Conservation (phyloP, 92 coral and sea anemone genomes). For the Desmophyllum pertusum region DNA sequence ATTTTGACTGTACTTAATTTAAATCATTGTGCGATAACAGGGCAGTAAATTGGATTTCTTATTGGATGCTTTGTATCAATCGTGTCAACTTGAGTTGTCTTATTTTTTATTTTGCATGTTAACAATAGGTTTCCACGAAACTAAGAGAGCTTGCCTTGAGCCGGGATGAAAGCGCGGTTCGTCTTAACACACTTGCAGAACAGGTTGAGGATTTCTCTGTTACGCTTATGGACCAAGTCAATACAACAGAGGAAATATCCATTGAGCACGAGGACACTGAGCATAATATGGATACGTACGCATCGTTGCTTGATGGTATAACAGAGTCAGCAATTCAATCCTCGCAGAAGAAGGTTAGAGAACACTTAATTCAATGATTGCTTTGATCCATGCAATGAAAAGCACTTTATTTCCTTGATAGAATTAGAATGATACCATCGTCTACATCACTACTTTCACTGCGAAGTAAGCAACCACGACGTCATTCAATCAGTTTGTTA, state of each 20-base stretch:
- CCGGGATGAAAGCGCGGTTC: conserved; percentile 26
- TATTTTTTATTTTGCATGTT: no score
- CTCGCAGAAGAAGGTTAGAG: conserved; percentile 40
- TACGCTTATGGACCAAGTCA: conserved; percentile 35
- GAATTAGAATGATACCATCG: neutral
- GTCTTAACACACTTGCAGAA: conserved; percentile 20
- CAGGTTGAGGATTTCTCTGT: conserved; percentile 41
- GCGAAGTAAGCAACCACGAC: neutral
- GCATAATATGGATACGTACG: conserved; percentile 23
- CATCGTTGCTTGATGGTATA: conserved; percentile 18
- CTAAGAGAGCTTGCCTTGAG: conserved; percentile 5
- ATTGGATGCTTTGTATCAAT: no score
- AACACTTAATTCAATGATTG: no score
- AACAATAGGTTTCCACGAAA: conserved; percentile 27
- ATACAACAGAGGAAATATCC: conserved; percentile 22
- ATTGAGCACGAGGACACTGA: conserved; percentile 17
- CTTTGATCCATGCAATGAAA: neutral
- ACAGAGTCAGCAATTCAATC: conserved; percentile 31
- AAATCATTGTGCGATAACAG: no score
- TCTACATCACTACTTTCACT: neutral
- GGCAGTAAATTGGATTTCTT: no score
- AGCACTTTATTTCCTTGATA: neutral
- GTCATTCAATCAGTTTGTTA: neutral
- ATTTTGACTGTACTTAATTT: no score
- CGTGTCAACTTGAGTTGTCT: no score